Evolutionary conservation across 1,140 invertebrate genomes (phyloP), one percentile per base, ranked within the genome.

Genomic region (Lamellibrachia luymesi): DNA sequence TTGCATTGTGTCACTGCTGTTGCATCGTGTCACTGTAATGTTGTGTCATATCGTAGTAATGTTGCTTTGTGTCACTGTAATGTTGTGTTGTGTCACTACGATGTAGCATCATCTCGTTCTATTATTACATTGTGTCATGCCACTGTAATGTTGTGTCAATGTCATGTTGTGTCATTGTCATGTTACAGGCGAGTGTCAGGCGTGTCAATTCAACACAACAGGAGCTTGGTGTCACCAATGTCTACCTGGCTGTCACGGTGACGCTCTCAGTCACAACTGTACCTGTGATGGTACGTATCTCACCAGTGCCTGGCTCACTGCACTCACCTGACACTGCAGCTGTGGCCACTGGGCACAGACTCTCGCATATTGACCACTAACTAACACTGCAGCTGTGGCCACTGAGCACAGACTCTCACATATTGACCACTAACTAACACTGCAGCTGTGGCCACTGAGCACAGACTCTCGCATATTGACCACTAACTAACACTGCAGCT

Each of bases 221-320:
- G 90, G 90, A 50, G 90, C 38, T n/a, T 13, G 27, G 90, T 91
- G 90, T 91, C 49, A 91, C 4, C 90, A 17, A n/a, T 91, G 90
- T 27, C 50, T 91, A n/a, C 90, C 90, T 10, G 25, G 90, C 10
- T n/a, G 50, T 91, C 17, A 25, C 10, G 90, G 90, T 50, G 50
- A 91, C 50, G 90, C 90, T 51, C 13, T 91, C 49, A 49, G 50
- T 91, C 90, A 25, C 50, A 91, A 91, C 90, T 91, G 90, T 91
- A 91, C 90, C 49, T 91, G 90, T 10, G 25, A 25, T n/a, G 38
- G 90, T 91, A 50, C 50, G 90, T 91, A 91, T 10, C 7, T 50
- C 90, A 27, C 50, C 38, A 25, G 90, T 91, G 10, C 22, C 90
- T 90, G 90, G 17, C 50, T 91, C 49, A 8, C 90, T 27, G 27